Conservation (phyloP, 2,888 invertebrate genomes). For the Aphelenchoides bicaudatus region DNA sequence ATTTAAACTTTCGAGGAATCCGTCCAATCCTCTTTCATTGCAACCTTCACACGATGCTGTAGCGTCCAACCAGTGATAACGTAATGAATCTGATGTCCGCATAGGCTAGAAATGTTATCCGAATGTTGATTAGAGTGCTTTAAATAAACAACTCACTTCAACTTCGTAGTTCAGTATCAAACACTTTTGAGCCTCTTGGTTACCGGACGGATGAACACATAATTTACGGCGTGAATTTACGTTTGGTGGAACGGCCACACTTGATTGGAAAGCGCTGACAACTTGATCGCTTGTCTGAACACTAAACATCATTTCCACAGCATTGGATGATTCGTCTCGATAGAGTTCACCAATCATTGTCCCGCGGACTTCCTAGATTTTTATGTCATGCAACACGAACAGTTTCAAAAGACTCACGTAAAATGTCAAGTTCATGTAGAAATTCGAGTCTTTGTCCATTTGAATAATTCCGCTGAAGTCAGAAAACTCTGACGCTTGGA, state of each 20-base stretch:
- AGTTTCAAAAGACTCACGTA: conserved; percentile 24
- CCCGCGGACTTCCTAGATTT: conserved; percentile 39
- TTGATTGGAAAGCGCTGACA: conserved; percentile 21
- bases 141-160: too few species aligned
- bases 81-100: neutral
- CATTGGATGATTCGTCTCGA: conserved; percentile 23
- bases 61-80: conserved; percentile 10
- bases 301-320: conserved; percentile 42
- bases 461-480: conserved; percentile 47
- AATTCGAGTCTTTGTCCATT: conserved; percentile 50
- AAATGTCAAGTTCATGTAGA: conserved; percentile 49
- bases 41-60: conserved; percentile 40
- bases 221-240: conserved; percentile 40
- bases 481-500: conserved; percentile 43
- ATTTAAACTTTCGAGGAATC: conserved; percentile 37
- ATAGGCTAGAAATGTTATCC: too few species aligned
- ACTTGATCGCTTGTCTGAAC: conserved; percentile 30
- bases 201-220: conserved; percentile 52
- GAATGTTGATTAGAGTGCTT: too few species aligned
- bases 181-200: conserved; percentile 38
- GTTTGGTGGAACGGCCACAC: conserved; percentile 35
- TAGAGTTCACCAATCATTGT: conserved; percentile 45
- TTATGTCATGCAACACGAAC: neutral
- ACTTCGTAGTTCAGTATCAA: conserved; percentile 36
- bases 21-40: conserved; percentile 48